phyloP scores from a whole-genome alignment of 2,113 vertebrate species.

The Chaetodon trifascialis region DNA sequence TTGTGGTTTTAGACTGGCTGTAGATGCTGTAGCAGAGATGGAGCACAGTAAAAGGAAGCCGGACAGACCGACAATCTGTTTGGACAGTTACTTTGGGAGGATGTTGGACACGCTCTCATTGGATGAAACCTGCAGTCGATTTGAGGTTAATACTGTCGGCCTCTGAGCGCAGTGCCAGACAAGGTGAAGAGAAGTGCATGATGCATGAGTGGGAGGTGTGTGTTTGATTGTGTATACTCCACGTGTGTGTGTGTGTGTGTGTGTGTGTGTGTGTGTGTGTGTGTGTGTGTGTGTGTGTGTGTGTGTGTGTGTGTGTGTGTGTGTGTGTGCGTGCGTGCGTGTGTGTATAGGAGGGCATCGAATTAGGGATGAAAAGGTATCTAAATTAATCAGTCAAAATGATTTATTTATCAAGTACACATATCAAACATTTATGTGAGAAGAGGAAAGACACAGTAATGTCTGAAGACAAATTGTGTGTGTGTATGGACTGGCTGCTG shows the following conservation, averaged over 20 bases:
- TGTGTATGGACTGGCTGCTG: background rate
- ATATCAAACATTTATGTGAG: no score
- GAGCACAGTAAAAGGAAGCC: background rate
- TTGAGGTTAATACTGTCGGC: constrained; percentile 1
- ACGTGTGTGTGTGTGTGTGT: background rate
- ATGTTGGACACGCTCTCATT: background rate
- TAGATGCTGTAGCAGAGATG: background rate
- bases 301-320: no score
- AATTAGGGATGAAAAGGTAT: background rate
- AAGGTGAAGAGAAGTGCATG: background rate
- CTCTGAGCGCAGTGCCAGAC: constrained; percentile 21
- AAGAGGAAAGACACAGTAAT: background rate
- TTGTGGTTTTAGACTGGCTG: constrained; percentile 7
- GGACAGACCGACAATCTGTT: background rate
- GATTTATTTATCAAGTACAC: no score
- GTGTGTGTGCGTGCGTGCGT: no score
- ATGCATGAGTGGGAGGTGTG: background rate
- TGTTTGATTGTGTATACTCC: background rate
- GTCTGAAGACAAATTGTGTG: background rate
- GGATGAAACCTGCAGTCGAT: constrained; percentile 26
- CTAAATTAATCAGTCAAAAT: background rate
- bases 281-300: background rate
- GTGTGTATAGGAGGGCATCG: background rate
- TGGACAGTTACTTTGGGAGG: background rate
- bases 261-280: no score